phyloP scores from a whole-genome alignment of 2,888 invertebrate genomes.

The Zygothrica quintamaculata region DNA sequence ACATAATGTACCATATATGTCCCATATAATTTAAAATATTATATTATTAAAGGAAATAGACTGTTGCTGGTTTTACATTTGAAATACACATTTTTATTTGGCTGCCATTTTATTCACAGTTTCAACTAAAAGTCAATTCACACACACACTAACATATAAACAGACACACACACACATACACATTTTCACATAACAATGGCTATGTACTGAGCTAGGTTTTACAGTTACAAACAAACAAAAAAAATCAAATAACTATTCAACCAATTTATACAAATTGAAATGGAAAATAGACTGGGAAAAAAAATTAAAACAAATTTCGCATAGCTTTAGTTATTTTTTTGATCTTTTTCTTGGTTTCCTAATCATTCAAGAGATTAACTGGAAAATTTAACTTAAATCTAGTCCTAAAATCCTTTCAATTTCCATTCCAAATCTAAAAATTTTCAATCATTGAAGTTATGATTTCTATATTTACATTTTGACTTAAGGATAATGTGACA shows the following conservation, averaged over 20 bases:
- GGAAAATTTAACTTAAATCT: no score
- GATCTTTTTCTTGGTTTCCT: no score
- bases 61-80: no score
- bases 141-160: conserved; percentile 21
- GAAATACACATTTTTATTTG: conserved; percentile 56
- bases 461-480: conserved; percentile 71
- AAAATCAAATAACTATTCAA: neutral
- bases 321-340: no score
- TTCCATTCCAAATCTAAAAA: conserved; percentile 23
- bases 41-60: no score
- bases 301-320: no score
- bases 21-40: no score
- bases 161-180: no score
- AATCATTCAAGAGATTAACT: no score
- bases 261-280: neutral
- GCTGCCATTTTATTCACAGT: conserved; percentile 60
- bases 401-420: conserved; percentile 30
- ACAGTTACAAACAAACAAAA: conserved; percentile 48
- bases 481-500: conserved; percentile 56
- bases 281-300: no score
- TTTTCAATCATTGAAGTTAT: conserved; percentile 23
- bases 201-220: conserved; percentile 52
- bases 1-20: no score
- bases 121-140: conserved; percentile 55
- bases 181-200: conserved; percentile 55